Evolutionary conservation across 1,140 invertebrate species (phyloP).

Genomic region (Caenorhabditis brenneri): DNA sequence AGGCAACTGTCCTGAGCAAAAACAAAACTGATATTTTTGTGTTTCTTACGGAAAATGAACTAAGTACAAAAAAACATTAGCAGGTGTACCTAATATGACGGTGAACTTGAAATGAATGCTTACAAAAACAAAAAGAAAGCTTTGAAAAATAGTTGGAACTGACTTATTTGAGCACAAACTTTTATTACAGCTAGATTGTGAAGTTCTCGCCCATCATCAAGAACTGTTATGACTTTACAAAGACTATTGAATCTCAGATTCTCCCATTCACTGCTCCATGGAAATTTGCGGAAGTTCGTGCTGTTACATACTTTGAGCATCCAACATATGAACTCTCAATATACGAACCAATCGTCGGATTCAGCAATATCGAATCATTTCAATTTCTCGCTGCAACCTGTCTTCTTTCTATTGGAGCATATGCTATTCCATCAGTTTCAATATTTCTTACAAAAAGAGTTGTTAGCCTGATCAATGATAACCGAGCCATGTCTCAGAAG

Average conservation of each 20-base stretch:
- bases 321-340: background rate
- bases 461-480: constrained; percentile 11
- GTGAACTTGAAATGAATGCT: too few relatives aligned
- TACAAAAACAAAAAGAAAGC: too few relatives aligned
- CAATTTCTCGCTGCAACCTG: background rate
- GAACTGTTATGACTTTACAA: too few relatives aligned
- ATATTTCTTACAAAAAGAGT: background rate
- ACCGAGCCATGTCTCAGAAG: background rate
- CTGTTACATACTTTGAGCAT: background rate
- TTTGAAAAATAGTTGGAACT: too few relatives aligned
- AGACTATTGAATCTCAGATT: background rate
- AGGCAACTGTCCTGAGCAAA: too few relatives aligned
- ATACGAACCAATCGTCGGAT: constrained; percentile 11
- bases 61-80: too few relatives aligned
- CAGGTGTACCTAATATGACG: too few relatives aligned
- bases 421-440: background rate
- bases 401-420: background rate
- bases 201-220: too few relatives aligned
- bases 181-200: too few relatives aligned
- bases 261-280: background rate
- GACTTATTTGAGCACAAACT: too few relatives aligned
- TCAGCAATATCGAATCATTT: background rate
- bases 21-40: too few relatives aligned
- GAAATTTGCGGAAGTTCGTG: background rate
- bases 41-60: too few relatives aligned